A percentile compares a stretch with the other conserved stretches of the same genome.
Conservation (phyloP, 2,113 vertebrate species). For the Mus pahari region DNA sequence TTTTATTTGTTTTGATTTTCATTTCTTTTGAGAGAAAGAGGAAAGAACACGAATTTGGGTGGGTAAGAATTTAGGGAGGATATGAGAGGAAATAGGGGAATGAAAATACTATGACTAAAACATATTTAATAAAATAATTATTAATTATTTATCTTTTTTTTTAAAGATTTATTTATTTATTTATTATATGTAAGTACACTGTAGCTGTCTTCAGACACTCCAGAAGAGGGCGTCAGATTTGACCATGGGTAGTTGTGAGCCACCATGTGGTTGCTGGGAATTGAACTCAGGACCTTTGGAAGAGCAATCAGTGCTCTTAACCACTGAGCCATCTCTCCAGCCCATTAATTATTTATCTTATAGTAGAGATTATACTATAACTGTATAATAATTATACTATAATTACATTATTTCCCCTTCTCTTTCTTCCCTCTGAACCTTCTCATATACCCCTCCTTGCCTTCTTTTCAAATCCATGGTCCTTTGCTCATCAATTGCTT, state of each 20-base stretch:
- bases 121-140: neutral
- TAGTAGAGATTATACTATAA: neutral
- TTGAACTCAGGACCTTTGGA: too few relatives aligned
- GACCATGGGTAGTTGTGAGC: too few relatives aligned
- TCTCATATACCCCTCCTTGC: neutral
- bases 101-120: neutral
- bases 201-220: too few relatives aligned
- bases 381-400: neutral
- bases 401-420: neutral
- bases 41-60: neutral
- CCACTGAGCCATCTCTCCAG: too few relatives aligned
- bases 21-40: neutral
- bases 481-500: neutral
- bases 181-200: too few relatives aligned
- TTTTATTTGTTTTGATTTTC: neutral
- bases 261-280: too few relatives aligned
- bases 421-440: neutral
- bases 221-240: too few relatives aligned
- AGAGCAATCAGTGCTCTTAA: too few relatives aligned
- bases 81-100: neutral
- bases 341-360: neutral
- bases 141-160: neutral
- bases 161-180: too few relatives aligned
- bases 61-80: neutral
- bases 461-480: neutral